phyloP scores from a whole-genome alignment of 2,797 vertebrate genomes.

The Pelodytes ibericus region DNA sequence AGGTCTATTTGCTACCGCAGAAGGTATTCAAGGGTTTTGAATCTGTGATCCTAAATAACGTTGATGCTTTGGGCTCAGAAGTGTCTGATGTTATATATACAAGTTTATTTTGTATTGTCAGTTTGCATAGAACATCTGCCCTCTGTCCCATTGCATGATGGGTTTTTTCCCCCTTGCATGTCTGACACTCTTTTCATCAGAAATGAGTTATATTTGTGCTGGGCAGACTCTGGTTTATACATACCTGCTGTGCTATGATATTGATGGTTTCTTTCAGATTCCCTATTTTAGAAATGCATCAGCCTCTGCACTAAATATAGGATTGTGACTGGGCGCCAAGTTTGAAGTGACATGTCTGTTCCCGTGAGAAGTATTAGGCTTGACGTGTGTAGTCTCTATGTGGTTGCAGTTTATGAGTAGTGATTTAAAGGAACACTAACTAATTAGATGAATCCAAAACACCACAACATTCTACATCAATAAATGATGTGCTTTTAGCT shows the following conservation, averaged over 20 bases:
- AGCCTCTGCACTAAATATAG: slow-evolving; percentile 44
- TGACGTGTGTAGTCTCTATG: neutral
- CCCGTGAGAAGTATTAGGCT: slow-evolving; percentile 3
- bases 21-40: neutral
- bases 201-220: neutral
- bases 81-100: slow-evolving; percentile 18
- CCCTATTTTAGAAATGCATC: slow-evolving; percentile 46
- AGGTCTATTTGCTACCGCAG: too few species aligned
- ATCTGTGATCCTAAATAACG: slow-evolving; percentile 3
- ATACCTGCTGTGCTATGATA: slow-evolving; percentile 26
- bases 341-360: slow-evolving; percentile 22
- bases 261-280: slow-evolving; percentile 32
- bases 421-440: neutral
- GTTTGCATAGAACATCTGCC: neutral
- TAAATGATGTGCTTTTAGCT: too few species aligned
- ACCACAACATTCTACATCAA: too few species aligned
- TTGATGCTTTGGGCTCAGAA: neutral
- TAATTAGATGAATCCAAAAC: too few species aligned
- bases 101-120: slow-evolving; percentile 21
- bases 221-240: slow-evolving; percentile 19
- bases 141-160: neutral
- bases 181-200: neutral
- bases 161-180: neutral
- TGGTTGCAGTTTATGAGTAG: neutral
- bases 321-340: slow-evolving; percentile 9